These are phyloP conservation scores for Parauchenoglanis ngamensis DNA, from an alignment of 2,797 vertebrate genomes.

Conservation along the genomic window DNA sequence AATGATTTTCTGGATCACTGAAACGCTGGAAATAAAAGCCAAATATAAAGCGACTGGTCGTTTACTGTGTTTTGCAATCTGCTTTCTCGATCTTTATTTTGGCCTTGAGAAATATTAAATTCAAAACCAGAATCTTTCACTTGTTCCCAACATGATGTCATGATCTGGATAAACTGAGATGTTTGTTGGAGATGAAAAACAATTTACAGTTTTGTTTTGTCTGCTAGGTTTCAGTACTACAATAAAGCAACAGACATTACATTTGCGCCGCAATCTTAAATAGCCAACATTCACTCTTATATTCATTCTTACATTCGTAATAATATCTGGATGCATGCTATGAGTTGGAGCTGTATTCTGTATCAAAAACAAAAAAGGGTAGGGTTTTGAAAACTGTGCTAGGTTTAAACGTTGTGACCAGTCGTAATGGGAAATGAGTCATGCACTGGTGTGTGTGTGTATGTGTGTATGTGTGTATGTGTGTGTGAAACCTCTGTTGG, in stretches of 20 bases:
- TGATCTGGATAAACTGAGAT: background rate
- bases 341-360: background rate
- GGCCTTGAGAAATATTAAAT: background rate
- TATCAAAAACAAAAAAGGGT: background rate
- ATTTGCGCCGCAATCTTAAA: background rate
- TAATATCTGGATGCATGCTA: background rate
- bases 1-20: background rate
- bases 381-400: background rate
- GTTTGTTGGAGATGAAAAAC: background rate
- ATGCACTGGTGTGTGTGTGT: conserved; percentile 23
- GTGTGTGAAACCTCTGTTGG: conserved; percentile 85
- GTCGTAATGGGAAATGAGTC: background rate
- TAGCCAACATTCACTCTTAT: background rate
- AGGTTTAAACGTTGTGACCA: background rate
- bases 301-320: background rate
- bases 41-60: background rate
- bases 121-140: background rate
- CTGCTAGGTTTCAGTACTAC: background rate
- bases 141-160: background rate
- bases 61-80: background rate
- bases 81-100: background rate
- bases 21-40: background rate
- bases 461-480: background rate
- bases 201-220: background rate
- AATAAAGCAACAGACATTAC: background rate